Evolutionary conservation across 1,140 invertebrate species (phyloP).

Genomic region (Drosophila burlai): DNA sequence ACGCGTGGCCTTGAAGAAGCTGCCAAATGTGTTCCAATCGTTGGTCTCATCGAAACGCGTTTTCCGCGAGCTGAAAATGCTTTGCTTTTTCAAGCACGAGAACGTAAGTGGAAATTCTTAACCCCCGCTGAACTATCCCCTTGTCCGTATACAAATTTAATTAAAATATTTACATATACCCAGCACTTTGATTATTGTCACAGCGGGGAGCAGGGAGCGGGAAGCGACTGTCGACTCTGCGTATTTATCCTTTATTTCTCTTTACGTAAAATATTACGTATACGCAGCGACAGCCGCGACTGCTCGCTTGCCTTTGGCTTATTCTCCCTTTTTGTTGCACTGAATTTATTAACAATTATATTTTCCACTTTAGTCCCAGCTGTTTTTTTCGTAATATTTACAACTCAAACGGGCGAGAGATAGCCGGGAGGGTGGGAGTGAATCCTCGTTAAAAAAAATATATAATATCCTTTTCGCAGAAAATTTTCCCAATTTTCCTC

Average conservation of each 20-base stretch:
- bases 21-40: conserved; percentile 99
- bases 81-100: conserved; percentile 99
- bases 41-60: conserved; percentile 99
- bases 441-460: not conserved
- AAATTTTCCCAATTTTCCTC: conserved; percentile 11
- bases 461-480: conserved; percentile 22
- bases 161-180: conserved; percentile 56
- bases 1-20: conserved; percentile 99
- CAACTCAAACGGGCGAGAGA: conserved; percentile 34
- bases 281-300: conserved; percentile 33
- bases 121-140: conserved; percentile 3
- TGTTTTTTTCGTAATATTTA: conserved; percentile 56
- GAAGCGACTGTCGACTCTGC: not conserved
- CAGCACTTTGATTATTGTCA: conserved; percentile 43
- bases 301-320: conserved; percentile 24
- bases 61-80: conserved; percentile 99
- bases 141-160: conserved; percentile 56
- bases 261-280: conserved; percentile 54
- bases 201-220: not conserved
- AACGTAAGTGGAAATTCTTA: conserved; percentile 90
- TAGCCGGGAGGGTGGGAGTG: not conserved
- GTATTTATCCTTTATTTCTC: conserved; percentile 36
- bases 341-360: conserved; percentile 71
- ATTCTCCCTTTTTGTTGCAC: conserved; percentile 13
- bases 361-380: conserved; percentile 38